A percentile compares a stretch with the other conserved stretches of the same genome.
Conservation (phyloP, 2,113 vertebrate species). For the Bungarus multicinctus region DNA sequence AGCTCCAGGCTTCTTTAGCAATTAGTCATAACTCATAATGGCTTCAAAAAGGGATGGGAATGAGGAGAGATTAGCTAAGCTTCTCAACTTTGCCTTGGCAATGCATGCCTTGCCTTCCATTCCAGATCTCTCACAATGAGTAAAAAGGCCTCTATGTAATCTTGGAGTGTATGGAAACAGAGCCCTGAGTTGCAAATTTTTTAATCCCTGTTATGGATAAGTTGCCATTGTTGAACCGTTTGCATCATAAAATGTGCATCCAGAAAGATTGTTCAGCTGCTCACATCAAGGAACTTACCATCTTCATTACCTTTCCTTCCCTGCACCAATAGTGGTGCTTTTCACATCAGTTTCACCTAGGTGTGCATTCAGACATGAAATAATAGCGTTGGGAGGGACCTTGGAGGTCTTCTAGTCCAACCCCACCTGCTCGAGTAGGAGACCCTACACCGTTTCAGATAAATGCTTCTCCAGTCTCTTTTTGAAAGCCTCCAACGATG, state of each 20-base stretch:
- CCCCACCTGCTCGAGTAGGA: too few species aligned
- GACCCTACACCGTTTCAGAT: too few species aligned
- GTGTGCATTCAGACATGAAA: not conserved
- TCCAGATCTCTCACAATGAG: not conserved
- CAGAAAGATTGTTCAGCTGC: not conserved
- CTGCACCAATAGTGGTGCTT: not conserved
- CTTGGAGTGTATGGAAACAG: not conserved
- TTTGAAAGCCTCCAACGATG: not conserved
- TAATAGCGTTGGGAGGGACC: not conserved
- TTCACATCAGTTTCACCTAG: not conserved
- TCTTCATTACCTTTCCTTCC: not conserved
- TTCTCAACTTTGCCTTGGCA: not conserved
- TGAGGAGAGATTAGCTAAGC: not conserved
- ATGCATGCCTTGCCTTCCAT: not conserved
- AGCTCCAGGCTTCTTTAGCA: constrained; percentile 47
- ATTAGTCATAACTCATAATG: not conserved
- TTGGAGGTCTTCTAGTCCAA: not conserved
- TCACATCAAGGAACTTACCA: not conserved
- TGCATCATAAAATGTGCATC: too few species aligned
- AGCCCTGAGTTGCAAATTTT: not conserved
- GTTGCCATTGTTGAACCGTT: not conserved
- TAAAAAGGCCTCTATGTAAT: not conserved
- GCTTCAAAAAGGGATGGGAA: not conserved
- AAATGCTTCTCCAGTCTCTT: too few species aligned
- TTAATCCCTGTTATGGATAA: not conserved